A percentile compares a stretch with the other conserved stretches of the same genome.
Conservation (phyloP, 2,797 vertebrate genomes). For the Alosa sapidissima region DNA sequence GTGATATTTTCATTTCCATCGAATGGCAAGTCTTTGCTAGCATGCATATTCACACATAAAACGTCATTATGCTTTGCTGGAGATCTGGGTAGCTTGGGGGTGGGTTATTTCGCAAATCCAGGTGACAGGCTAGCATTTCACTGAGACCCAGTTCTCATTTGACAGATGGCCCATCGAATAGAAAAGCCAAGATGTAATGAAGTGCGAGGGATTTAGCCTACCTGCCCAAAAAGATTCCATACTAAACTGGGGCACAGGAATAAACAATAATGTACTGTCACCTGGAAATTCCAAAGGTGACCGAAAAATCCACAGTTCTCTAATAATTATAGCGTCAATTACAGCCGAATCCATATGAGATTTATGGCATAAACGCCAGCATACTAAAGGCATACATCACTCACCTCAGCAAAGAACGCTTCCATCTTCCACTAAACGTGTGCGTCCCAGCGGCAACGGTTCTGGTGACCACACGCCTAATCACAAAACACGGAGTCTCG, state of each 20-base stretch:
- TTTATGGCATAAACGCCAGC: neutral
- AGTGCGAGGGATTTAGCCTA: neutral
- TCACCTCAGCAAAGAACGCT: conserved; percentile 77
- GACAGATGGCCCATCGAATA: neutral
- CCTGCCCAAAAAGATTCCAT: neutral
- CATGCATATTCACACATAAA: neutral
- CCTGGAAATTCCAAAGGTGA: neutral
- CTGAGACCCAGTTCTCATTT: neutral
- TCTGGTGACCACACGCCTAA: conserved; percentile 37
- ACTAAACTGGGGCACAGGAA: neutral
- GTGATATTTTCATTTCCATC: neutral
- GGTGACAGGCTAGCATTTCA: conserved; percentile 5
- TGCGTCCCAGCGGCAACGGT: conserved; percentile 22
- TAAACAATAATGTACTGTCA: neutral
- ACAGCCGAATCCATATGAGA: neutral
- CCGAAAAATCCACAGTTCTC: neutral
- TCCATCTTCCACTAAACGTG: conserved; percentile 68
- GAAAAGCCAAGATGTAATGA: neutral
- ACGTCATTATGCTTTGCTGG: neutral
- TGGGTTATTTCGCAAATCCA: neutral
- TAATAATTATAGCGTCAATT: neutral
- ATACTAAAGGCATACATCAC: conserved; percentile 21
- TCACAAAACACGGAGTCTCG: conserved; percentile 36
- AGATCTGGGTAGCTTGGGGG: neutral
- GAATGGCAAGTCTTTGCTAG: neutral